Evolutionary conservation across 2,888 invertebrate species (phyloP).

Genomic region (Drosophila paramelanica): DNA sequence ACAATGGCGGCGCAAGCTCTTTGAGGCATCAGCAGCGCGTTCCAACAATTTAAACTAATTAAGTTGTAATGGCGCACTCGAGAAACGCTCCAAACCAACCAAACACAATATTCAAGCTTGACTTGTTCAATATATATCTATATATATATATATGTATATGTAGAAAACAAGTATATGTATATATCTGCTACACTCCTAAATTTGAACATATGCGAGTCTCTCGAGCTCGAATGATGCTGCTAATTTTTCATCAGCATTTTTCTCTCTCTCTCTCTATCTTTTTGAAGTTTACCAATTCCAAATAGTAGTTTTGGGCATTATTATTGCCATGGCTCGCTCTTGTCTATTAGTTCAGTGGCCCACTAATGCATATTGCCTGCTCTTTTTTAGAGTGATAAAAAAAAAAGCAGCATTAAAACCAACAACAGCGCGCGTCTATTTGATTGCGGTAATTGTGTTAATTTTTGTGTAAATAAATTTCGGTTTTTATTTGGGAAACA

Average conservation of each 20-base stretch:
- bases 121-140: constrained; percentile 38
- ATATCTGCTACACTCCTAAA: constrained; percentile 27
- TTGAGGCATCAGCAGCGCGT: constrained; percentile 55
- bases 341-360: constrained; percentile 80
- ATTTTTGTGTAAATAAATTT: constrained; percentile 60
- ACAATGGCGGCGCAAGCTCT: constrained; percentile 56
- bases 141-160: constrained; percentile 8
- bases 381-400: constrained; percentile 32
- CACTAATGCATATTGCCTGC: constrained; percentile 75
- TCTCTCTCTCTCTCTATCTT: constrained; percentile 5
- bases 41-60: constrained; percentile 80
- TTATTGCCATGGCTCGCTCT: constrained; percentile 39
- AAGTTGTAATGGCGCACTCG: constrained; percentile 80
- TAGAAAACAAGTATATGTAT: not conserved
- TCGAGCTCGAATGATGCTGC: constrained; percentile 70
- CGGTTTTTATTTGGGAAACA: constrained; percentile 29
- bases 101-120: constrained; percentile 65
- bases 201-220: constrained; percentile 32
- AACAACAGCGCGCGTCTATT: constrained; percentile 37
- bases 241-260: constrained; percentile 59
- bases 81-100: constrained; percentile 50
- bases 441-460: constrained; percentile 80
- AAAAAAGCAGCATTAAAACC: not conserved
- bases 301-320: constrained; percentile 41
- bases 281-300: constrained; percentile 70